These are phyloP conservation scores for Coptodon bakossiorum DNA, from an alignment of 2,113 vertebrate genomes.

Conservation along the genomic window DNA sequence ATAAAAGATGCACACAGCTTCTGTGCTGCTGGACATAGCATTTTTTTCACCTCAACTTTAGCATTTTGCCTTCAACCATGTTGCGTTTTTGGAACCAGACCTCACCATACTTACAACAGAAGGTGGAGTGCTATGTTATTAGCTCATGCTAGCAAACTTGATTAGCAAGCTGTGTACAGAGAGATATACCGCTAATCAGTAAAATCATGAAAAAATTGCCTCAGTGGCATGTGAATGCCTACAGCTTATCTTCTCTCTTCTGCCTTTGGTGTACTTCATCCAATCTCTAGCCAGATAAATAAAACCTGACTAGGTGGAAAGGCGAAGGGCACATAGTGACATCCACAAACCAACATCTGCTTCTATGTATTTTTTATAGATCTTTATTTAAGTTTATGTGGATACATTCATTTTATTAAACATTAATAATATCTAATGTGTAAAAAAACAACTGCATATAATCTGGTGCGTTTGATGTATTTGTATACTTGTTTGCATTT, in stretches of 20 bases:
- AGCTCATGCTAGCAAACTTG: not conserved
- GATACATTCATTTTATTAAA: not conserved
- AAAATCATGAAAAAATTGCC: not conserved
- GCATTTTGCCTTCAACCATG: not conserved
- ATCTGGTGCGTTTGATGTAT: not conserved
- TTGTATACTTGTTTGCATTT: not conserved
- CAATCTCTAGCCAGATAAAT: not conserved
- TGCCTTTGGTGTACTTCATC: not conserved
- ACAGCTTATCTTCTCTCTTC: not conserved
- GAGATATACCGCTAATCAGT: rapidly evolving
- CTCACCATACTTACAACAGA: not conserved
- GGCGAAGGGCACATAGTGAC: not conserved
- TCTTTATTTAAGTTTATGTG: not conserved
- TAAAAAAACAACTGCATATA: not conserved
- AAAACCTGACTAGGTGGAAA: not conserved
- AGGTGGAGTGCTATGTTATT: not conserved
- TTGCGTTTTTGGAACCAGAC: not conserved
- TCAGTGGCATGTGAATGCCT: not conserved
- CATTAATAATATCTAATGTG: not conserved
- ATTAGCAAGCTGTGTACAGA: not conserved
- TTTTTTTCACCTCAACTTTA: not conserved
- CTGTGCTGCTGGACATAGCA: not conserved
- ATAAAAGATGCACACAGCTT: not conserved
- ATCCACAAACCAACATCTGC: not conserved
- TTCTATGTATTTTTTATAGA: not conserved